These are phyloP conservation scores for Thryonomys swinderianus DNA, from an alignment of 2,113 vertebrate genomes.

Conservation along the genomic window DNA sequence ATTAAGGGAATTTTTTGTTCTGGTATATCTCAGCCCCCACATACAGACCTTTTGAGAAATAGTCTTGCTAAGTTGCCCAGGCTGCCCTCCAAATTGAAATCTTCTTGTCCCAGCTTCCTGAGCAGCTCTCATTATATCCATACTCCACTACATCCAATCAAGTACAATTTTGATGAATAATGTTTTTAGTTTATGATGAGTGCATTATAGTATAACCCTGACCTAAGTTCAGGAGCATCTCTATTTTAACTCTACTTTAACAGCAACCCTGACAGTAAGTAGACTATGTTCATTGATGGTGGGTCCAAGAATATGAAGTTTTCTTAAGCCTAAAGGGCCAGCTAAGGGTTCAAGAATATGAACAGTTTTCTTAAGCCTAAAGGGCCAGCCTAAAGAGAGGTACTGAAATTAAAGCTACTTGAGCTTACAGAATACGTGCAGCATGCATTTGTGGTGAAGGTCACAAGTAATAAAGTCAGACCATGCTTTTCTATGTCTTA, in stretches of 20 bases:
- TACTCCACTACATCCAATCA: neutral
- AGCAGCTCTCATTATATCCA: neutral
- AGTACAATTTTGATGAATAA: neutral
- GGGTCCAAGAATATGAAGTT: too few species aligned
- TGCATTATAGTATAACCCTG: neutral
- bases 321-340: too few species aligned
- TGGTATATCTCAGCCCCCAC: neutral
- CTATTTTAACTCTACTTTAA: neutral
- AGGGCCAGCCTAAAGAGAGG: neutral
- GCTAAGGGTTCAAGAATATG: neutral
- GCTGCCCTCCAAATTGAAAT: neutral
- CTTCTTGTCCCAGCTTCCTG: neutral
- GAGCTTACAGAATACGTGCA: neutral
- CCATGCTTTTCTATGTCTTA: neutral
- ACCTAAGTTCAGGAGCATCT: neutral
- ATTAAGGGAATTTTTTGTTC: neutral
- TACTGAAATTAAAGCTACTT: slow-evolving; percentile 25
- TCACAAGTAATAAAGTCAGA: neutral
- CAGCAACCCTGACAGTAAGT: neutral
- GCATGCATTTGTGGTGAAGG: neutral
- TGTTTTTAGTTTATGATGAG: neutral
- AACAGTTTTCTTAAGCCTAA: neutral
- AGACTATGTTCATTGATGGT: neutral
- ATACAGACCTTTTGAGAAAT: neutral
- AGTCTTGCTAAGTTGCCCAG: neutral